Evolutionary conservation across 64 coral and sea anemone species (phyloP), one percentile per base, ranked within the genome.

Genomic region (Acropora tenuis): DNA sequence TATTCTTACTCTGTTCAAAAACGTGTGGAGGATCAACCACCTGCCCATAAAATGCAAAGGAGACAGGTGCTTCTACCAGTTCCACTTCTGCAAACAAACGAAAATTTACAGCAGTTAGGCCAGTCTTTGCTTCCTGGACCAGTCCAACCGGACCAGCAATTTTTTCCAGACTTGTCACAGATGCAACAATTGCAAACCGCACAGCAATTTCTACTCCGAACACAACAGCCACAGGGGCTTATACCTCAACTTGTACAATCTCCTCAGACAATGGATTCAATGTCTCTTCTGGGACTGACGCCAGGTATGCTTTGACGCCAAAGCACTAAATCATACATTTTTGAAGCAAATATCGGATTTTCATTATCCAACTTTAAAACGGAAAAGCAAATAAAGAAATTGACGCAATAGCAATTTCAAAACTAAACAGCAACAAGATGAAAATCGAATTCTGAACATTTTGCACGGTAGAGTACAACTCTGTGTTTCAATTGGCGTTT

Each of bases 51-150:
- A 4, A 85, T 61, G 41, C 2, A 48, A 72, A 45, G 82, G 44
- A 69, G 82, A 49, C 82, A 85, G 66, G 3, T 85, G 65, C 40
- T 85, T 71, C 6, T 85, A 9, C 82, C 82, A 30, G 17, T 72
- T 5, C 65, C 82, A 50, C 45, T 85, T 8, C 8, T 85, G 18
- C 82, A 85, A 73, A 68, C 6, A 7, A 72, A 72, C 43, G 44
- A 71, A 17, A 85, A 85, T 71, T 45, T 43, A 8, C 82, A 69
- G 44, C 63, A 85, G 16, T 71, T 85, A 45, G 45, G 43, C 44
- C 82, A 85, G n/a, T 49, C 82, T 30, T 46, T 85, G 2, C 44
- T 72, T 85, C 65, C 82, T 20, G 82, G 61, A 47, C 82, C 69
- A 48, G 30, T 30, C 30, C 17, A 71, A 30, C 13, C 43, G 43